Percentiles rank a stretch among this genome's conserved stretches.
These are phyloP conservation scores for Ictidomys tridecemlineatus DNA, from an alignment of 2,113 vertebrate species.

Conservation along the genomic window DNA sequence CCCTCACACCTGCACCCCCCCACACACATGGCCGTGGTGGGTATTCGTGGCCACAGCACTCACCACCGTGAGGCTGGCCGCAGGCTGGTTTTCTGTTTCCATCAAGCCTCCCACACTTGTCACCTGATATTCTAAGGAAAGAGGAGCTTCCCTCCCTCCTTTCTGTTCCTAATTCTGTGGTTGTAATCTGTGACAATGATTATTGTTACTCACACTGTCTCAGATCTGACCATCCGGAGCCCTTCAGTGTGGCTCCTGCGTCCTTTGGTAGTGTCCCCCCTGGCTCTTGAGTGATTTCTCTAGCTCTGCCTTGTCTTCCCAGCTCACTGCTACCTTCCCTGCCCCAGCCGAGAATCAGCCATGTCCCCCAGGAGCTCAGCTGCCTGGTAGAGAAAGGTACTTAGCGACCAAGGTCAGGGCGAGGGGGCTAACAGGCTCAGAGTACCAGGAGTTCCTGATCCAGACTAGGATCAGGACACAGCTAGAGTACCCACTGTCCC, in stretches of 20 bases:
- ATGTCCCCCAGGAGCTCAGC: not conserved
- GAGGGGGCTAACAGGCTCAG: not conserved
- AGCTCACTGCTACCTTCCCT: not conserved
- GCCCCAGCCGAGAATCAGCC: not conserved
- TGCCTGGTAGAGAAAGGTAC: not conserved
- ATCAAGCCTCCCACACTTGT: not conserved
- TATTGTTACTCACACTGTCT: not conserved
- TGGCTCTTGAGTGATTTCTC: not conserved
- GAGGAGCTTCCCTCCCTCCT: not conserved
- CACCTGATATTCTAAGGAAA: not conserved
- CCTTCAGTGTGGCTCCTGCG: not conserved
- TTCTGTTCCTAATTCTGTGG: not conserved
- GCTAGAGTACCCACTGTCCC: not conserved
- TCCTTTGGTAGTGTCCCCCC: not conserved
- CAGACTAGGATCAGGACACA: not conserved
- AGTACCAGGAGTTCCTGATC: not conserved
- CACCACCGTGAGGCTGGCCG: not conserved
- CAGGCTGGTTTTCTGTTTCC: not conserved
- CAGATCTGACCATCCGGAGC: not conserved
- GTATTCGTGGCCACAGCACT: not conserved
- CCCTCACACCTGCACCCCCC: too few relatives aligned
- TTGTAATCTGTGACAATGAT: not conserved
- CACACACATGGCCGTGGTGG: accelerated
- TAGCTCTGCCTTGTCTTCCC: not conserved
- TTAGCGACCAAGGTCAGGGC: not conserved